These are phyloP conservation scores for Cathartes aura DNA, from an alignment of 2,113 vertebrate genomes.

Conservation along the genomic window DNA sequence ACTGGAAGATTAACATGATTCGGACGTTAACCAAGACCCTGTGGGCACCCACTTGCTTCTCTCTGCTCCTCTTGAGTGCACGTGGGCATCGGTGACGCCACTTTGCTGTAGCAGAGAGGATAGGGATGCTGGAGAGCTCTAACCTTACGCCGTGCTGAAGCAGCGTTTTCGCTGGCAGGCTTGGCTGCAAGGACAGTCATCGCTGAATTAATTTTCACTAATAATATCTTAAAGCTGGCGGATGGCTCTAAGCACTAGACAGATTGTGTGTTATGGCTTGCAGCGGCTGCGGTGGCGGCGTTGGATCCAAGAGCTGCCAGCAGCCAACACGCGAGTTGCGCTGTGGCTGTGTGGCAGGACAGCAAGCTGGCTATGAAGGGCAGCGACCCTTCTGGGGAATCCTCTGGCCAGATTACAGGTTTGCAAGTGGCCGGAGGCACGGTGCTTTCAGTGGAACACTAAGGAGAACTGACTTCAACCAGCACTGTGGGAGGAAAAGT, in stretches of 20 bases:
- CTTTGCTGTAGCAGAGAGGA: background rate
- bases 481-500: background rate
- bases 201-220: background rate
- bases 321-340: fast-evolving
- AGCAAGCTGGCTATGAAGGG: background rate
- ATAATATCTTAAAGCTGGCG: background rate
- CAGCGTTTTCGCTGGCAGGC: background rate
- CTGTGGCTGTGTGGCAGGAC: background rate
- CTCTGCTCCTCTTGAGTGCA: background rate
- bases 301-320: background rate
- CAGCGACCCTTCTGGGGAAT: background rate
- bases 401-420: background rate
- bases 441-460: background rate
- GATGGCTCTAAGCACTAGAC: background rate
- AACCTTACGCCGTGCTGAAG: background rate
- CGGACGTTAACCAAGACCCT: background rate
- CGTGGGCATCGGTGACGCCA: background rate
- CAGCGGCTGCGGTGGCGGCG: background rate
- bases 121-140: background rate
- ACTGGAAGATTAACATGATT: background rate
- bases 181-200: background rate
- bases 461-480: background rate
- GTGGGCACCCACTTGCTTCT: fast-evolving
- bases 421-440: background rate
- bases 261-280: background rate